phyloP scores from a whole-genome alignment of 2,797 vertebrate species.

The Tapera naevia region DNA sequence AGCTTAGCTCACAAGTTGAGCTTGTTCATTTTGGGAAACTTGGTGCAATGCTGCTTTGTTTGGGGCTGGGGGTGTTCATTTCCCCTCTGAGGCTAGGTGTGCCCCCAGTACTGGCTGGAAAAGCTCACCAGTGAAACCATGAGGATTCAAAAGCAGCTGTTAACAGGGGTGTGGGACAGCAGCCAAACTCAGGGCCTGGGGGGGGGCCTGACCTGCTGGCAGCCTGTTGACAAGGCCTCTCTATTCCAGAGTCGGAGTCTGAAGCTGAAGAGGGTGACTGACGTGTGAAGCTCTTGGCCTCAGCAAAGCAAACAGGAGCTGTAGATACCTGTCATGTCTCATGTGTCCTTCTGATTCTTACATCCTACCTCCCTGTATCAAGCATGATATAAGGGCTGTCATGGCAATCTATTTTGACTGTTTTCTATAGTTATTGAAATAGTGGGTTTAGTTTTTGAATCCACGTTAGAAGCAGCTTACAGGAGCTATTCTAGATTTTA shows the following conservation, averaged over 20 bases:
- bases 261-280: slow-evolving; percentile 95
- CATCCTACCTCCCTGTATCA: slow-evolving; percentile 91
- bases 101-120: neutral
- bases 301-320: slow-evolving; percentile 86
- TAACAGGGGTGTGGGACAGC: neutral
- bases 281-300: slow-evolving; percentile 76
- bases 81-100: neutral
- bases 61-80: fast-evolving
- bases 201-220: neutral
- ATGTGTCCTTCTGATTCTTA: slow-evolving; percentile 79
- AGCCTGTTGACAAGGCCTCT: neutral
- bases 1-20: neutral
- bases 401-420: slow-evolving; percentile 79
- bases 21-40: neutral
- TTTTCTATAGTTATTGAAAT: slow-evolving; percentile 82
- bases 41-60: neutral
- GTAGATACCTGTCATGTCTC: slow-evolving; percentile 84
- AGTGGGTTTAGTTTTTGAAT: slow-evolving; percentile 79
- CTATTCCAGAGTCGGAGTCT: slow-evolving; percentile 90
- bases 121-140: fast-evolving
- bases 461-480: slow-evolving; percentile 78
- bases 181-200: fast-evolving
- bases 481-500: slow-evolving; percentile 76
- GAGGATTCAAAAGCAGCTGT: fast-evolving
- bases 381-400: slow-evolving; percentile 85